phyloP scores from a whole-genome alignment of 1,140 invertebrate genomes.

The Drosophila pectinifera region DNA sequence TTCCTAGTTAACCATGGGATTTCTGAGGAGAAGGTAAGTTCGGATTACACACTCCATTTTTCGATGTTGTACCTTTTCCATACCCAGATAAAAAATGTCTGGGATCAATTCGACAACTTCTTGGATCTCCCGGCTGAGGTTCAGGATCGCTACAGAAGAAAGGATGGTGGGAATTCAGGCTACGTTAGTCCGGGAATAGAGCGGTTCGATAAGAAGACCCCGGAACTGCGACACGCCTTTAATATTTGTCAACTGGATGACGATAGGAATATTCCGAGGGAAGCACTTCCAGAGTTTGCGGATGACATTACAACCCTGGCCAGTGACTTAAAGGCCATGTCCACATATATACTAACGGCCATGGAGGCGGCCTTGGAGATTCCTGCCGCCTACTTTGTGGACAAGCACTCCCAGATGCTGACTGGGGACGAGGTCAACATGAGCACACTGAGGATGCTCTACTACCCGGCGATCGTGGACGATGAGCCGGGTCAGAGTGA shows the following conservation, averaged over 20 bases:
- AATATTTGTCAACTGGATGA: constrained; percentile 88
- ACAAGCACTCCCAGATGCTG: constrained; percentile 88
- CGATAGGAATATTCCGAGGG: constrained; percentile 87
- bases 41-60: constrained; percentile 10
- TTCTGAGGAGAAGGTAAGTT: constrained; percentile 88
- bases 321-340: constrained; percentile 88
- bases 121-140: constrained; percentile 87
- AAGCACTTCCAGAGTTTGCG: constrained; percentile 88
- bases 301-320: constrained; percentile 87
- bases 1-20: constrained; percentile 91
- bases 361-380: constrained; percentile 86
- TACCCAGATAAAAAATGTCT: constrained; percentile 87
- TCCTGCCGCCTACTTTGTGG: constrained; percentile 85
- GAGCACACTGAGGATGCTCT: constrained; percentile 88
- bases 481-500: constrained; percentile 85
- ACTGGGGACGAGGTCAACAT: constrained; percentile 86
- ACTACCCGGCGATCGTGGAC: constrained; percentile 88
- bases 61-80: neutral
- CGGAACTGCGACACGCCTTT: constrained; percentile 89
- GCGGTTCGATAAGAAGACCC: constrained; percentile 87
- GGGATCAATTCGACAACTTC: constrained; percentile 88
- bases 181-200: constrained; percentile 87
- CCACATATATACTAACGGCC: constrained; percentile 88
- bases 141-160: constrained; percentile 87
- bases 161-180: constrained; percentile 87